These are phyloP conservation scores for Panthera uncia DNA, from an alignment of 2,113 vertebrate species.

Conservation along the genomic window DNA sequence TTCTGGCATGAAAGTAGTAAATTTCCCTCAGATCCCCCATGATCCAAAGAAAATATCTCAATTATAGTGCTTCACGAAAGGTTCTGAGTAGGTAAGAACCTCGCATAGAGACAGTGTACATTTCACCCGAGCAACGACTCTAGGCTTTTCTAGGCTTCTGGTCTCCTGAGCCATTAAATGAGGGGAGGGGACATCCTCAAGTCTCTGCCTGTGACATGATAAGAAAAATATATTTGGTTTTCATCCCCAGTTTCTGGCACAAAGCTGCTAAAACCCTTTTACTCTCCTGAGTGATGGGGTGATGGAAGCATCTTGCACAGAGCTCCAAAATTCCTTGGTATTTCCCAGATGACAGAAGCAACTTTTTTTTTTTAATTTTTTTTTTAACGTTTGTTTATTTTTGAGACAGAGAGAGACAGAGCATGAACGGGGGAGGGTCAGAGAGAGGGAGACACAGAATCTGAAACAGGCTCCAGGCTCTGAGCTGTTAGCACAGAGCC, in stretches of 20 bases:
- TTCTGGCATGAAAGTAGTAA: background rate
- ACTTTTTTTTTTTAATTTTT: background rate
- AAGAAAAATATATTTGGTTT: background rate
- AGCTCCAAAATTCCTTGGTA: background rate
- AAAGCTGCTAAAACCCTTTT: background rate
- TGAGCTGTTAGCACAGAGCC: too few relatives aligned
- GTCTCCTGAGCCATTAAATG: background rate
- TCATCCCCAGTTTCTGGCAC: background rate
- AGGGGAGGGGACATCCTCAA: background rate
- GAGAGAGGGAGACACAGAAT: too few relatives aligned
- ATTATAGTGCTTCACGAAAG: background rate
- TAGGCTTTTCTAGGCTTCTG: background rate
- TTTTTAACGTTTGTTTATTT: too few relatives aligned
- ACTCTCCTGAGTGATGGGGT: background rate
- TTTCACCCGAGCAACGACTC: background rate
- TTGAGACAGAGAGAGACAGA: too few relatives aligned
- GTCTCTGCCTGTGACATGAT: background rate
- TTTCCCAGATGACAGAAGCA: background rate
- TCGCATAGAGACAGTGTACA: background rate
- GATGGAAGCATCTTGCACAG: background rate
- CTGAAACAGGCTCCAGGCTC: too few relatives aligned
- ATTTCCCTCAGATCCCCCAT: background rate
- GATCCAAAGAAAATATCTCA: background rate
- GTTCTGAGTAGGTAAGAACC: background rate
- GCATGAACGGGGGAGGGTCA: too few relatives aligned